These are phyloP conservation scores for Patella pellucida DNA, from an alignment of 2,888 invertebrate species.

Conservation along the genomic window DNA sequence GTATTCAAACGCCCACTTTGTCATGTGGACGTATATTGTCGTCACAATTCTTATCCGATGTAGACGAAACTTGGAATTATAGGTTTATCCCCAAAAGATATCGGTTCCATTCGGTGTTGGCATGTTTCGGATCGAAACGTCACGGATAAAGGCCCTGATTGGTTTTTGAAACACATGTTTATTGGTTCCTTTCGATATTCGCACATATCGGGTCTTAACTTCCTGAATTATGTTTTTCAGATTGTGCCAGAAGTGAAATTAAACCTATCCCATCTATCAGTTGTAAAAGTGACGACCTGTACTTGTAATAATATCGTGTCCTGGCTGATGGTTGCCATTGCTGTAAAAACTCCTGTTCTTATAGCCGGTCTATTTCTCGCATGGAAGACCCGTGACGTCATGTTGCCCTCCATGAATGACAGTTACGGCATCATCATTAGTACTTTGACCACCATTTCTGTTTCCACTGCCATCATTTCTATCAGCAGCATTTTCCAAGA, in stretches of 20 bases:
- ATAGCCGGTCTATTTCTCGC: constrained; percentile 51
- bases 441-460: constrained; percentile 42
- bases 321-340: constrained; percentile 48
- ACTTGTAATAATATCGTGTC: constrained; percentile 39
- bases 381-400: constrained; percentile 56
- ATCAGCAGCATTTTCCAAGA: constrained; percentile 39
- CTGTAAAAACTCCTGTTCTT: constrained; percentile 52
- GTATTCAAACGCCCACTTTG: background rate
- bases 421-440: constrained; percentile 47
- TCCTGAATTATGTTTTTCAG: no score
- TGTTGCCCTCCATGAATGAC: constrained; percentile 58
- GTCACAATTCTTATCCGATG: no score
- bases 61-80: no score
- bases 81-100: no score
- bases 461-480: constrained; percentile 43
- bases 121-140: no score
- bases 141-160: no score
- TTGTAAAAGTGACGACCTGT: constrained; percentile 31
- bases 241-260: no score
- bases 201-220: no score
- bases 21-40: no score
- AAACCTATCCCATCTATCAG: background rate
- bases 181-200: no score
- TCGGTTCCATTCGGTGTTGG: no score
- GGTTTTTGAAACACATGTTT: background rate